Percentiles rank a stretch among this genome's conserved stretches.
Evolutionary conservation across 2,888 invertebrate species (phyloP).

Genomic region (Rutpela maculata): DNA sequence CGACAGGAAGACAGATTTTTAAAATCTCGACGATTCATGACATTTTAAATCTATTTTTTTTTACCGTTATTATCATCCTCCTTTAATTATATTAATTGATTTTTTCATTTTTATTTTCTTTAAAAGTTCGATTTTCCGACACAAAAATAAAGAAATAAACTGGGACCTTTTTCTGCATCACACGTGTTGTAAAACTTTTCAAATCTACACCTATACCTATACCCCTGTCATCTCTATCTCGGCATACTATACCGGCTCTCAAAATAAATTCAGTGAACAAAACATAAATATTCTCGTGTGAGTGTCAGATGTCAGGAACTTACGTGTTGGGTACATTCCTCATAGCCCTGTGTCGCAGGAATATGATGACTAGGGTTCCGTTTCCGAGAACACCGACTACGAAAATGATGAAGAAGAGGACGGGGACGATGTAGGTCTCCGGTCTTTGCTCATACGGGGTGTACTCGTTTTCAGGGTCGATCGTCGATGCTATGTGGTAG

Average conservation of each 20-base stretch:
- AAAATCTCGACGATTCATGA: no score
- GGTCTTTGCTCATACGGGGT: constrained; percentile 80
- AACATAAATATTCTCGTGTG: background rate
- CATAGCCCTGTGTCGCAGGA: constrained; percentile 86
- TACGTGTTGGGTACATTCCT: constrained; percentile 89
- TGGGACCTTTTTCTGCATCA: background rate
- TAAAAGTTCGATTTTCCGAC: no score
- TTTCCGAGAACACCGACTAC: constrained; percentile 89
- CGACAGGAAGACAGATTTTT: no score
- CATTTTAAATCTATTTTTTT: no score
- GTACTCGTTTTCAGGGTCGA: constrained; percentile 66
- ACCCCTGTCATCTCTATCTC: background rate
- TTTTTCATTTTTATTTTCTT: no score
- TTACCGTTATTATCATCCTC: no score
- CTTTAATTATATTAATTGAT: no score
- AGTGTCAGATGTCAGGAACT: constrained; percentile 65
- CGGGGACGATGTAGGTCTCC: constrained; percentile 87
- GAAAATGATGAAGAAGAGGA: constrained; percentile 87
- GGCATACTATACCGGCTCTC: background rate
- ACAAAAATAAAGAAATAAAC: no score
- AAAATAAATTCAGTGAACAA: background rate
- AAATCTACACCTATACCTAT: background rate
- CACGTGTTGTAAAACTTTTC: background rate
- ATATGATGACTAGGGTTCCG: constrained; percentile 87
- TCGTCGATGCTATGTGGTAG: constrained; percentile 39